These are phyloP conservation scores for Diogma glabrata DNA, from an alignment of 2,888 invertebrate species.

Conservation along the genomic window DNA sequence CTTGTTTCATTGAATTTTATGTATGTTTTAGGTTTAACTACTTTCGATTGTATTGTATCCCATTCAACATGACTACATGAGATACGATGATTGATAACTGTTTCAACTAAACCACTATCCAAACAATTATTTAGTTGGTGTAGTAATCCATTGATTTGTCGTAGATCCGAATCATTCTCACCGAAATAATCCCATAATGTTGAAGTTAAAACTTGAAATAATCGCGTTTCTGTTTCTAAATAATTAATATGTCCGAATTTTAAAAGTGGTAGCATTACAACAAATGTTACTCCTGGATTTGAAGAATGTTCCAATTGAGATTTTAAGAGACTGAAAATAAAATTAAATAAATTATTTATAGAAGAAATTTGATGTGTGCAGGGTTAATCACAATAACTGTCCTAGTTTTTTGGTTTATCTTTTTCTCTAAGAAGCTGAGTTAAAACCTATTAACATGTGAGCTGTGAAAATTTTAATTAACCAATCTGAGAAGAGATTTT, in stretches of 20 bases:
- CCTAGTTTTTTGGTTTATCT: no score
- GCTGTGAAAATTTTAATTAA: no score
- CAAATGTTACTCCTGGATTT: constrained; percentile 45
- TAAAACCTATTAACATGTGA: no score
- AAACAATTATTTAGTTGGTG: constrained; percentile 67
- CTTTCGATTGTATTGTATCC: background rate
- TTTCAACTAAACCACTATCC: constrained; percentile 50
- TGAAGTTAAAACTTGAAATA: constrained; percentile 49
- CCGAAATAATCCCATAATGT: constrained; percentile 61
- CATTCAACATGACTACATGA: constrained; percentile 21
- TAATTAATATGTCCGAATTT: constrained; percentile 52
- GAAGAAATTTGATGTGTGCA: no score
- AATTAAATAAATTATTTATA: no score
- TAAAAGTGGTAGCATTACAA: constrained; percentile 57
- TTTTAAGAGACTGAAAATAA: constrained; percentile 28
- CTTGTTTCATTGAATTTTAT: background rate
- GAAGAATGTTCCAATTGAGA: constrained; percentile 36
- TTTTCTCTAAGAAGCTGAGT: no score
- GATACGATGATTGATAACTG: constrained; percentile 47
- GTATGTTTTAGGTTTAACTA: no score
- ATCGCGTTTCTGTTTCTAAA: constrained; percentile 53
- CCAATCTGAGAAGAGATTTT: no score
- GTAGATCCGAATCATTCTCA: constrained; percentile 27
- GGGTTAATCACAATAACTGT: no score
- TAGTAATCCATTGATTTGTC: constrained; percentile 48